These are phyloP conservation scores for Trochalopteron elliotii DNA, from an alignment of 2,113 vertebrate genomes.

Conservation along the genomic window DNA sequence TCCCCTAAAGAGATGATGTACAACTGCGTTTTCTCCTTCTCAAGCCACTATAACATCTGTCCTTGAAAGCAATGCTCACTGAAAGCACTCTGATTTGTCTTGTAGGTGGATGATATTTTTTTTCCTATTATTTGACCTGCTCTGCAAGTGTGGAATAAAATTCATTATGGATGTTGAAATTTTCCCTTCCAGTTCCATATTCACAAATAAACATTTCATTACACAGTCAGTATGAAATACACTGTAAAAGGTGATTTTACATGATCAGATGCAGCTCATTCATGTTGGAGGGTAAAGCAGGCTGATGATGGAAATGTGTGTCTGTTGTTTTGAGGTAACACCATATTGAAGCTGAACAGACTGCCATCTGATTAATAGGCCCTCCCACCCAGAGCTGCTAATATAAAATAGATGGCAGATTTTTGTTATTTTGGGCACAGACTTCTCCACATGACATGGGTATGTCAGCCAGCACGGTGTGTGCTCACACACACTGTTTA, in stretches of 20 bases:
- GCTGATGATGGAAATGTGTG: not conserved
- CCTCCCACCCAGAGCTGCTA: not conserved
- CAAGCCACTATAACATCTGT: not conserved
- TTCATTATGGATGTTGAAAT: not conserved
- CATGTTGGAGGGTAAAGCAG: not conserved
- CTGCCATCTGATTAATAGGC: not conserved
- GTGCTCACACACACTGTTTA: not conserved
- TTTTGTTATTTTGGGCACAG: conserved; percentile 9
- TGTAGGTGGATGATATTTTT: not conserved
- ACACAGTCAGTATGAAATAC: not conserved
- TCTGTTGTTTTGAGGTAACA: not conserved
- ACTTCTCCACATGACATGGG: not conserved
- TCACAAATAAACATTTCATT: not conserved
- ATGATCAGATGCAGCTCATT: not conserved
- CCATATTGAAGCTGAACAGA: not conserved
- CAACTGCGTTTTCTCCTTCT: not conserved
- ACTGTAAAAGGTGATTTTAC: not conserved
- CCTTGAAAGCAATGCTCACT: not conserved
- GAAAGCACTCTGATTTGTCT: not conserved
- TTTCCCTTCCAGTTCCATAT: not conserved
- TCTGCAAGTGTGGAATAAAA: not conserved
- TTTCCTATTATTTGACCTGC: not conserved
- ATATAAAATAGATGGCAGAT: not conserved
- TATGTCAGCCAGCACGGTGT: not conserved
- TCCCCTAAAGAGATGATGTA: not conserved